Evolutionary conservation across 2,113 vertebrate genomes (phyloP), one percentile per base, ranked within the genome.

Genomic region (Plestiodon gilberti): DNA sequence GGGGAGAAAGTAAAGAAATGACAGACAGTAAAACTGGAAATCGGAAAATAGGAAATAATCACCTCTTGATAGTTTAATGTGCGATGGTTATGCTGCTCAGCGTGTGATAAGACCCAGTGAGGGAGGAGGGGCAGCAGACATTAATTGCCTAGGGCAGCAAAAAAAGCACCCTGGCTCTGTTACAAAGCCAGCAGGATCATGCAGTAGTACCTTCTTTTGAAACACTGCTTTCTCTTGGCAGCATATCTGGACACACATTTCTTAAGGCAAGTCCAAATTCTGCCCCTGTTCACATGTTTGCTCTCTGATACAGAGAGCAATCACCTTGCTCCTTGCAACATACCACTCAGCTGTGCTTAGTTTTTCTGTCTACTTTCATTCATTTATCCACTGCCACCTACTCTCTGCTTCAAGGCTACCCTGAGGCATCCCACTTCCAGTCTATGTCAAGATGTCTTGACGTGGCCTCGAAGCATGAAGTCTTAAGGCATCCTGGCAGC

Each of bases 331-430:
- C 9, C 85, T 83, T 90, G 83, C 81, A 89, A 87, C 64, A 61
- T 52, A 10, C 48, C 0, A 6, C 52, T 89, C 61, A 9, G n/a
- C 23, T 65, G 1, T n/a, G 86, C 0, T 77, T 89, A 65, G 78
- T 83, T 94, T 90, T 92, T 92, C 67, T 91, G 74, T 92, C 88
- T 75, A 28, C 30, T 91, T 94, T 65, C 28, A 61, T 88, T 93
- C 86, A 78, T 90, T 95, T 93, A 94, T 79, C 81, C 82, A 70
- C 35, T 82, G 59, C 84, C 55, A 61, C 78, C 88, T 94, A 94
- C 89, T 81, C 76, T 88, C 62, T 7, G 79, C 93, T 94, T 93
- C 88, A 88, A 94, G 92, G 89, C 91, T 95, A 85, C 92, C 93
- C 92, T 1, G 79, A 92, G 94, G 96, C 93, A 11, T 71, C 70